phyloP scores from a whole-genome alignment of 2,888 invertebrate species.

The Agonopterix heracliana region DNA sequence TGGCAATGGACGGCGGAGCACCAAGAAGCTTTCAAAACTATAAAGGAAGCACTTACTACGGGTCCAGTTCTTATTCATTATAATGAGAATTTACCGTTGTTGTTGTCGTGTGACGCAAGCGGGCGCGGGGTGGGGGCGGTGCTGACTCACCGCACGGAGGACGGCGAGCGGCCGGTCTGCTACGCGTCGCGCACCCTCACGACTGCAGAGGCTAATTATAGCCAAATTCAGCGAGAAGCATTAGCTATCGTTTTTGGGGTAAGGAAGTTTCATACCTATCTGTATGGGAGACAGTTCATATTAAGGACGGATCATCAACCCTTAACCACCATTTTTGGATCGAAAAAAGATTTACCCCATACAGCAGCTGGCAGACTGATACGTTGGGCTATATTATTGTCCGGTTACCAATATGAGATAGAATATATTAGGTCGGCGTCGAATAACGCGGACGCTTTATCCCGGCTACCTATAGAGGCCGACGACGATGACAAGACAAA shows the following conservation, averaged over 20 bases:
- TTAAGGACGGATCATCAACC: conserved; percentile 6
- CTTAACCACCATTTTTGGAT: conserved; percentile 4
- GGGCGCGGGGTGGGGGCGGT: conserved; percentile 1
- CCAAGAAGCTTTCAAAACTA: neutral
- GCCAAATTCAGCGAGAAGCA: conserved; percentile 6
- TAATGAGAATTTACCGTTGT: neutral
- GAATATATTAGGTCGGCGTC: conserved; percentile 2
- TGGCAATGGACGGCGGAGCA: conserved; percentile 2
- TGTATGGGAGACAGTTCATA: conserved; percentile 5
- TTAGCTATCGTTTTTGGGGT: conserved; percentile 5
- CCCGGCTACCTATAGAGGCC: neutral
- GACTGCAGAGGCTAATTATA: neutral
- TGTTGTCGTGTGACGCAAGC: conserved; percentile 3
- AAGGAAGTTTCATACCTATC: conserved; percentile 4
- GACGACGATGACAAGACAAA: neutral
- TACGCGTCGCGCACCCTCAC: conserved; percentile 8
- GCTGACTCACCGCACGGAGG: neutral
- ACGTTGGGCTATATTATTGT: conserved; percentile 4
- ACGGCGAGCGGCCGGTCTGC: conserved; percentile 1
- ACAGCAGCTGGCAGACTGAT: conserved; percentile 3
- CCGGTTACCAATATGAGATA: conserved; percentile 5
- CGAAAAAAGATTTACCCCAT: conserved; percentile 4
- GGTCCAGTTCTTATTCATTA: conserved; percentile 6
- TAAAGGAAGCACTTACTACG: conserved; percentile 1
- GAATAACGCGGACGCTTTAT: conserved; percentile 4